phyloP scores from a whole-genome alignment of 2,888 invertebrate species.

The Diarsia brunnea region DNA sequence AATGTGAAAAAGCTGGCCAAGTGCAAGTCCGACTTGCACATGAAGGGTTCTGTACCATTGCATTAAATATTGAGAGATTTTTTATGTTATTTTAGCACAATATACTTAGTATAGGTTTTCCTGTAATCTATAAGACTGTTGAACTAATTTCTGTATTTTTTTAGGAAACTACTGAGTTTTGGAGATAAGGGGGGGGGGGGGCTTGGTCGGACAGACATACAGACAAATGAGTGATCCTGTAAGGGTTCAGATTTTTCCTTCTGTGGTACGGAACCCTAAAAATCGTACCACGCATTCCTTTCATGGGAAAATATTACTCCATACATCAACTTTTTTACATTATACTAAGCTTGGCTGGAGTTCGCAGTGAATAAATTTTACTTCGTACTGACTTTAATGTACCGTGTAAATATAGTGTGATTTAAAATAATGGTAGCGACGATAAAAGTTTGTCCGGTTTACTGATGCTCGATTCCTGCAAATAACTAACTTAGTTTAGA shows the following conservation, averaged over 20 bases:
- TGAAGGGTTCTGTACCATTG: no score
- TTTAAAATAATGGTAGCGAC: constrained; percentile 43
- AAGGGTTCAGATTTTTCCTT: no score
- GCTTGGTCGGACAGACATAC: no score
- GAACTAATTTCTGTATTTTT: no score
- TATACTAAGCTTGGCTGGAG: constrained; percentile 28
- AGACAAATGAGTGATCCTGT: no score
- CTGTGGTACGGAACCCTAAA: neutral
- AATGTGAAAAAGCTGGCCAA: neutral
- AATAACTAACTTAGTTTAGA: neutral
- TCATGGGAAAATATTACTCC: constrained; percentile 38
- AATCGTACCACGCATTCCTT: neutral
- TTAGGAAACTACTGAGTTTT: no score
- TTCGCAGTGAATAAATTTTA: constrained; percentile 45
- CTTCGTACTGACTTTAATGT: constrained; percentile 35
- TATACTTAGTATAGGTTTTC: no score
- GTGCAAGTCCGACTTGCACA: no score
- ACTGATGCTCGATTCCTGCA: neutral
- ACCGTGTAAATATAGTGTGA: constrained; percentile 37
- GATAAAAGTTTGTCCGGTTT: constrained; percentile 6
- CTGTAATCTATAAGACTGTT: no score
- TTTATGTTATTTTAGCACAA: no score
- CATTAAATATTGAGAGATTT: no score
- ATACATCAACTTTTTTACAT: constrained; percentile 48
- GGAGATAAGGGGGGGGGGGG: no score